These are phyloP conservation scores for Rhizomys pruinosus DNA, from an alignment of 2,113 vertebrate genomes.

Conservation along the genomic window DNA sequence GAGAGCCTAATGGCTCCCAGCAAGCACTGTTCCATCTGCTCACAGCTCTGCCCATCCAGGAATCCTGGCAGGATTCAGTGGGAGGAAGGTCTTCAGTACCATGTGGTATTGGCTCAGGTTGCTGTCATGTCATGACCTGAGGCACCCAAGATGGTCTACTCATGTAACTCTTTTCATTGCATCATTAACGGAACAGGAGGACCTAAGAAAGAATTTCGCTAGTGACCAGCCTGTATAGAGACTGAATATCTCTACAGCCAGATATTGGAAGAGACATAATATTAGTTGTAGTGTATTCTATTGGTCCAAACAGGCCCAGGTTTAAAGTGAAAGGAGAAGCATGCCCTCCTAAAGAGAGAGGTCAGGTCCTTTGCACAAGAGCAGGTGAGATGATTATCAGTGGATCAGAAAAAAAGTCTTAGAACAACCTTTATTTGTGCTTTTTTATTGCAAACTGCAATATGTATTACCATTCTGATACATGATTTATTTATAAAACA, in stretches of 20 bases:
- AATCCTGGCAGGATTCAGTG: background rate
- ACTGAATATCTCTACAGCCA: background rate
- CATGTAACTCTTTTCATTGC: background rate
- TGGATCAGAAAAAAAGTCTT: background rate
- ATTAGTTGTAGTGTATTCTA: fast-evolving
- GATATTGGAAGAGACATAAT: background rate
- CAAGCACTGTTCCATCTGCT: background rate
- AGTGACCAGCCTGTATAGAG: background rate
- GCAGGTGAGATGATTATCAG: background rate
- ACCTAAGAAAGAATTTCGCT: background rate
- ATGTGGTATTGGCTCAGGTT: background rate
- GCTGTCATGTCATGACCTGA: background rate
- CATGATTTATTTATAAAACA: background rate
- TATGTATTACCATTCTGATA: background rate
- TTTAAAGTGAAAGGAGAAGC: background rate
- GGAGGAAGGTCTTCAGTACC: background rate
- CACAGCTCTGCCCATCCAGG: background rate
- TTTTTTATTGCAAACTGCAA: background rate
- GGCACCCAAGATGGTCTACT: background rate
- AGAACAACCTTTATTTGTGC: background rate
- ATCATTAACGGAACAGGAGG: background rate
- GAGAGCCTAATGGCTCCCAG: background rate
- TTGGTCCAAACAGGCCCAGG: background rate
- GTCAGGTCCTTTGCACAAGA: background rate
- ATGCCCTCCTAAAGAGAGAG: background rate